Evolutionary conservation across 2,888 invertebrate genomes (phyloP), one percentile per base, ranked within the genome.

Genomic region (Danaus chrysippus): DNA sequence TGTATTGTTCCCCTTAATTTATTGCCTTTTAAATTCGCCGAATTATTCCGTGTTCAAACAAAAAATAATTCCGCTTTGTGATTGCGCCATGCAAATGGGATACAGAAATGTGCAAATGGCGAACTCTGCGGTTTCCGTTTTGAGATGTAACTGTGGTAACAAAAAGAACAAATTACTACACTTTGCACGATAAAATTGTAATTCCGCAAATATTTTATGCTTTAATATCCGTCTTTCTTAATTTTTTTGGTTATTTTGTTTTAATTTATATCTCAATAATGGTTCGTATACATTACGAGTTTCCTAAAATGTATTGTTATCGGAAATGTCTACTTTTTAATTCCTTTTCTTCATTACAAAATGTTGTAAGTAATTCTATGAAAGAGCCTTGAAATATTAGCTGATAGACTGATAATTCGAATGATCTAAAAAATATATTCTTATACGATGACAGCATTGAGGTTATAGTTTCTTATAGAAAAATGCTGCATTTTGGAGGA

Each of bases 1-100:
- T 88, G 87, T 88, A 89, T 89, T 89, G 89, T 89, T 78, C 79
- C 68, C 74, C 76, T 82, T 86, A 87, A 88, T 88, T 88, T 89
- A 88, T 87, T 68, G 78, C 79, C 70, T 71, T 76, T 87, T 83
- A 81, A 86, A 87, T 84, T 79, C 71, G 73, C 74, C 76, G 71
- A 82, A 84, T 84, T 83, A 83, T 82, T 80, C 77, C 77, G 77
- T 79, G 61, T 77, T 78, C 75, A 75, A 76, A 76, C 76, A 79
- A 84, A 83, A 83, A 79, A 70, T 76, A 77, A 80, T 82, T 58
- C n/a, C 56, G 42, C 19, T 56, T 23, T 44, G 56, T 56, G 63
- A 64, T 62, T 68, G 49, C 62, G 61, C 59, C 59, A 63, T 57
- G 59, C 55, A 63, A 63, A 65, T 61, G 65, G 61, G 59, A 56